These are phyloP conservation scores for Sebastes cheni DNA, from an alignment of 2,797 vertebrate species.

Conservation along the genomic window DNA sequence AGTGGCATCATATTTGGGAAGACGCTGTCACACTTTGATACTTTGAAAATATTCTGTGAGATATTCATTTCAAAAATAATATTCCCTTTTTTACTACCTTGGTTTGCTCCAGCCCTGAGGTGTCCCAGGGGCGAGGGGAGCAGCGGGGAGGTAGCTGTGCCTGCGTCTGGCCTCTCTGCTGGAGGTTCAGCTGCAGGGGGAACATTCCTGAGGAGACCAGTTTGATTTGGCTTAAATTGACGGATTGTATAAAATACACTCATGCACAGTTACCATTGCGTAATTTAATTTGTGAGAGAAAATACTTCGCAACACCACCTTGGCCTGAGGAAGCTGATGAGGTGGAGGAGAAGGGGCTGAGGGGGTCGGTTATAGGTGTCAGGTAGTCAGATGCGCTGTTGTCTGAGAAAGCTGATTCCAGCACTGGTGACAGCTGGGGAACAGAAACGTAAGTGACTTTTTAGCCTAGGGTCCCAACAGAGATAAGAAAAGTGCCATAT, in stretches of 20 bases:
- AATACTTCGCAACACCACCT: constrained; percentile 26
- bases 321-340: constrained; percentile 51
- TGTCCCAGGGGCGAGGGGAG: constrained; percentile 56
- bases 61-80: background rate
- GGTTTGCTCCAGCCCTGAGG: constrained; percentile 38
- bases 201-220: constrained; percentile 54
- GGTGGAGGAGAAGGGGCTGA: constrained; percentile 68
- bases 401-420: constrained; percentile 78
- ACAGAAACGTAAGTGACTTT: background rate
- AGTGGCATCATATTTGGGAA: background rate
- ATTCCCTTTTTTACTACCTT: constrained; percentile 52
- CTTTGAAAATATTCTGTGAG: no score
- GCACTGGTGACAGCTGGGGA: constrained; percentile 80
- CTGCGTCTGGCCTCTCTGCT: constrained; percentile 61
- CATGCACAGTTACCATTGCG: background rate
- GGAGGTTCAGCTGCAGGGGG: constrained; percentile 42
- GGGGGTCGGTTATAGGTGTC: constrained; percentile 41
- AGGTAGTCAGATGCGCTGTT: constrained; percentile 72
- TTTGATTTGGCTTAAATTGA: background rate
- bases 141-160: background rate
- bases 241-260: background rate
- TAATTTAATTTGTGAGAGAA: background rate
- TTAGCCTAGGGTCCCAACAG: background rate
- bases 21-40: background rate
- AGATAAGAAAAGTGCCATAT: background rate